phyloP scores from a whole-genome alignment of 2,113 vertebrate species.

The Aleadryas rufinucha region DNA sequence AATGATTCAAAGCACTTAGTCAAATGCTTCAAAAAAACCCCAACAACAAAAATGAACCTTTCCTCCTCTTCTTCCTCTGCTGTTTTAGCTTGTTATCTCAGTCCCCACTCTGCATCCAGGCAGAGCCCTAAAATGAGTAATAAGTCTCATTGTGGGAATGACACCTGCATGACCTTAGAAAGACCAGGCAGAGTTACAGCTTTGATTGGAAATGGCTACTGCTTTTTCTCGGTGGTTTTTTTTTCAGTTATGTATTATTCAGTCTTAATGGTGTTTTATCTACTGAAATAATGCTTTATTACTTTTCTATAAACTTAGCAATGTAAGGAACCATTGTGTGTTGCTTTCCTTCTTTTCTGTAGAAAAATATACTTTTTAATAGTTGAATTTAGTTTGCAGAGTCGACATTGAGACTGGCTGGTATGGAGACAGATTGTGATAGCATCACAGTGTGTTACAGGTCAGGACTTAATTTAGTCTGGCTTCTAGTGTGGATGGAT shows the following conservation, averaged over 20 bases:
- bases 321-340: not conserved
- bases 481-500: not conserved
- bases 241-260: not conserved
- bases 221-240: not conserved
- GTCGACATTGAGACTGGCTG: not conserved
- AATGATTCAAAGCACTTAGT: not conserved
- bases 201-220: not conserved
- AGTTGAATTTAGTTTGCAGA: not conserved
- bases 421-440: not conserved
- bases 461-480: constrained; percentile 21
- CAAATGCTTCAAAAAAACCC: not conserved
- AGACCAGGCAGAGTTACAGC: not conserved
- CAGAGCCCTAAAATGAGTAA: not conserved
- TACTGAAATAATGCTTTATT: not conserved
- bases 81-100: not conserved
- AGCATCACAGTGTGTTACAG: not conserved
- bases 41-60: not conserved
- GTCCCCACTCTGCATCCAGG: not conserved
- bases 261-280: not conserved
- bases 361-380: not conserved
- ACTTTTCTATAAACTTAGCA: not conserved
- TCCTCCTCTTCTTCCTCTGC: not conserved
- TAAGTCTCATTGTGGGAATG: not conserved
- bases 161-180: not conserved
- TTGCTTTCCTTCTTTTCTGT: not conserved